Conservation (phyloP, 1,140 invertebrate genomes). For the Coelopa frigida region DNA sequence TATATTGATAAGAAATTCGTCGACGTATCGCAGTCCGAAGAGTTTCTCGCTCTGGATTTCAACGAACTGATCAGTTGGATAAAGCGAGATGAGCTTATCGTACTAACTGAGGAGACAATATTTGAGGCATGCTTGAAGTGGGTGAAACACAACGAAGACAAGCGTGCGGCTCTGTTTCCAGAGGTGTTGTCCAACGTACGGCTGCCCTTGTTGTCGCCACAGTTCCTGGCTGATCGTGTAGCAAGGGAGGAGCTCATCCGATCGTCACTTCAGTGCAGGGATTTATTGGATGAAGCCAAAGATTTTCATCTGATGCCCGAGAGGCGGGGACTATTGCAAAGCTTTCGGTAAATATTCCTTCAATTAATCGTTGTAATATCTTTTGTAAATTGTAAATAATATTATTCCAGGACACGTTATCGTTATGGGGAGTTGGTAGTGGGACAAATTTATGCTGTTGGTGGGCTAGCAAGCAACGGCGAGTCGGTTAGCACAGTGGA, state of each 20-base stretch:
- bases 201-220: slow-evolving; percentile 72
- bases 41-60: slow-evolving; percentile 57
- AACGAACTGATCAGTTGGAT: slow-evolving; percentile 66
- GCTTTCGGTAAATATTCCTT: slow-evolving; percentile 47
- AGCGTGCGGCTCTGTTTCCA: slow-evolving; percentile 55
- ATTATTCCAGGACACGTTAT: slow-evolving; percentile 53
- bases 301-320: slow-evolving; percentile 83
- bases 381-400: neutral
- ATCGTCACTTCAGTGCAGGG: slow-evolving; percentile 68
- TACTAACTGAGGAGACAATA: slow-evolving; percentile 63
- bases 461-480: slow-evolving; percentile 76
- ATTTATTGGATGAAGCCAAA: slow-evolving; percentile 75
- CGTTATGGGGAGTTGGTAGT: slow-evolving; percentile 65
- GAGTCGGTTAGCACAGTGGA: slow-evolving; percentile 84
- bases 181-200: slow-evolving; percentile 68
- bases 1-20: slow-evolving; percentile 80
- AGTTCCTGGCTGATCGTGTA: slow-evolving; percentile 76
- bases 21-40: slow-evolving; percentile 69
- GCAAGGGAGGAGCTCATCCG: slow-evolving; percentile 75
- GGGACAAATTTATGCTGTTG: slow-evolving; percentile 83
- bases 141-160: slow-evolving; percentile 63
- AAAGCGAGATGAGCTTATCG: slow-evolving; percentile 71
- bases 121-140: slow-evolving; percentile 80
- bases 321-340: slow-evolving; percentile 63
- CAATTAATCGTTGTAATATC: neutral